Conservation (phyloP, 2,888 invertebrate genomes). For the Trichogramma dendrolimi region DNA sequence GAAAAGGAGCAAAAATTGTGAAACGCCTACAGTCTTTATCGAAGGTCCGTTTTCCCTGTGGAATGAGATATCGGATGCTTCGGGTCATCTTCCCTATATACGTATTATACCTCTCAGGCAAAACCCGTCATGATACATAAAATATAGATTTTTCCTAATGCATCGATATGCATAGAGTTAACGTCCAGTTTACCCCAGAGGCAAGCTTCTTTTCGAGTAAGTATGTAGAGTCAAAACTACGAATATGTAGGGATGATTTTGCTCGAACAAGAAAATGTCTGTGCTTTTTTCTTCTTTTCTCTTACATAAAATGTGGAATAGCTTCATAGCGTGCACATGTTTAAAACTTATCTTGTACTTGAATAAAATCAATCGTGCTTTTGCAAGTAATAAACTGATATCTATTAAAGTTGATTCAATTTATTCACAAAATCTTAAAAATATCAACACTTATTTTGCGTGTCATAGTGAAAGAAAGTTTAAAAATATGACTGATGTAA, state of each 20-base stretch:
- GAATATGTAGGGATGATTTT: neutral
- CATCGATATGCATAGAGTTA: conserved; percentile 43
- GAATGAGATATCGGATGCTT: conserved; percentile 34
- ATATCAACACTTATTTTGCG: too few species aligned
- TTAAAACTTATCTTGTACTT: too few species aligned
- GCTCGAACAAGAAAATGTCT: neutral
- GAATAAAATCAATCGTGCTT: too few species aligned
- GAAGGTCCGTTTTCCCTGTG: conserved; percentile 39
- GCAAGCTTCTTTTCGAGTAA: conserved; percentile 3
- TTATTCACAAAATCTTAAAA: too few species aligned
- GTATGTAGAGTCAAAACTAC: neutral
- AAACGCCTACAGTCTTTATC: conserved; percentile 36
- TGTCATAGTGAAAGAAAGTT: too few species aligned
- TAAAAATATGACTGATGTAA: too few species aligned
- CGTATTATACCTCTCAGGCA: neutral
- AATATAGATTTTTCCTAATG: conserved; percentile 44
- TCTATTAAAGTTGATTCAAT: too few species aligned
- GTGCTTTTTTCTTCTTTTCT: neutral
- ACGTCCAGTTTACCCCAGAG: conserved; percentile 33
- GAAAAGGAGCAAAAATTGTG: conserved; percentile 33
- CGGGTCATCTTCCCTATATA: conserved; percentile 32
- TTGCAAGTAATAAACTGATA: too few species aligned
- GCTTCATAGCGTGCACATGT: too few species aligned
- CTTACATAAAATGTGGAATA: too few species aligned
- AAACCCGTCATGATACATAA: conserved; percentile 44